Conservation (phyloP, 2,113 vertebrate genomes). For the Eonycteris spelaea region DNA sequence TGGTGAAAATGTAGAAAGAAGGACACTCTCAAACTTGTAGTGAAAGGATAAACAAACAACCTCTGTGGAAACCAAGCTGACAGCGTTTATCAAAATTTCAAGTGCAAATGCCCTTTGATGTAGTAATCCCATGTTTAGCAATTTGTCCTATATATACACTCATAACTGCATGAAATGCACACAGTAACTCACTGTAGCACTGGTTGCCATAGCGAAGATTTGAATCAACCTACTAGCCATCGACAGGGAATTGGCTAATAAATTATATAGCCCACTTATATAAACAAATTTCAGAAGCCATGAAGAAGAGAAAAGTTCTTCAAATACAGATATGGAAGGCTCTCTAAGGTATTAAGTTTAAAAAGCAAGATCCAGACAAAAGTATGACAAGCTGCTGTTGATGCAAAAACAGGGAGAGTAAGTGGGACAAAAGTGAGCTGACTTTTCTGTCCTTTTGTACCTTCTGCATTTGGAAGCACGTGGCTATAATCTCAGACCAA, state of each 20-base stretch:
- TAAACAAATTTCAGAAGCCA: slow-evolving; percentile 24
- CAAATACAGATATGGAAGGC: not conserved
- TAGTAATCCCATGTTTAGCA: not conserved
- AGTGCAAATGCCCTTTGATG: not conserved
- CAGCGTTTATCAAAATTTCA: slow-evolving; percentile 22
- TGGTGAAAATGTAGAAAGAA: not conserved
- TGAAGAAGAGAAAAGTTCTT: slow-evolving; percentile 39
- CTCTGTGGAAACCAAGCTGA: not conserved
- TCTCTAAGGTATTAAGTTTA: not conserved
- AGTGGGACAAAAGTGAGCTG: not conserved
- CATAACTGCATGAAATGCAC: not conserved
- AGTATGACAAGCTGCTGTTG: not conserved
- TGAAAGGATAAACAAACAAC: not conserved
- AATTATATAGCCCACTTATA: not conserved
- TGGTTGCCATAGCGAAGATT: not conserved
- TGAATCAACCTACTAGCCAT: not conserved
- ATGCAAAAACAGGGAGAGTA: not conserved
- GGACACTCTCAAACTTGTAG: not conserved
- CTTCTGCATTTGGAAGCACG: slow-evolving; percentile 9
- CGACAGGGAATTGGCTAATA: not conserved
- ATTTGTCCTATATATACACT: not conserved
- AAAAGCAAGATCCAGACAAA: slow-evolving; percentile 43
- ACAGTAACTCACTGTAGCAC: not conserved
- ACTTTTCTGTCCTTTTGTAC: not conserved
- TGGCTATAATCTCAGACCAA: not conserved